A percentile compares a stretch with the other conserved stretches of the same genome.
Conservation (phyloP, 2,797 vertebrate genomes). For the Propithecus deckenii region DNA sequence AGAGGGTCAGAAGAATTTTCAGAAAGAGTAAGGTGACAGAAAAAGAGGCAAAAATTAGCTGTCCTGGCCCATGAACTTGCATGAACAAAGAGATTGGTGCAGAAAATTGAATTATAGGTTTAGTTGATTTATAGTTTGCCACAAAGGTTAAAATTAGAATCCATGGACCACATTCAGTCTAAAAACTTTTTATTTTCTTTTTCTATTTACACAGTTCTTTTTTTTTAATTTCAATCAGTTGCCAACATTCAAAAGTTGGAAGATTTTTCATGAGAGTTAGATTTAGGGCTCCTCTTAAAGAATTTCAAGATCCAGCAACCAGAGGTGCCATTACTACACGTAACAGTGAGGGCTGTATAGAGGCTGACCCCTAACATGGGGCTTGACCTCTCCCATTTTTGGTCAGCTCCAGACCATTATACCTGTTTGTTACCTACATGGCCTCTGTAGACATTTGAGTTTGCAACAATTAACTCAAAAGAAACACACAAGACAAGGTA, state of each 20-base stretch:
- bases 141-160: background rate
- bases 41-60: background rate
- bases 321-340: background rate
- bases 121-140: background rate
- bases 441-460: background rate
- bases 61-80: background rate
- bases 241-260: background rate
- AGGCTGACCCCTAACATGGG: background rate
- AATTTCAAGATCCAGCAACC: background rate
- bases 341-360: background rate
- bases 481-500: background rate
- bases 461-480: conserved; percentile 3
- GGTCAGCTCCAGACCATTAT: background rate
- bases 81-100: background rate
- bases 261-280: background rate
- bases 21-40: background rate
- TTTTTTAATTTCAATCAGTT: background rate
- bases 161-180: background rate
- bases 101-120: background rate
- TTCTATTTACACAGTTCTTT: background rate
- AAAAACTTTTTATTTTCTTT: background rate
- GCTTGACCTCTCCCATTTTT: rapidly evolving
- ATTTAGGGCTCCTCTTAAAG: background rate
- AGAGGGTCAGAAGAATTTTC: background rate
- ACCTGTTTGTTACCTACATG: background rate